Evolutionary conservation across 2,888 invertebrate species (phyloP), one percentile per base, ranked within the genome.

Genomic region (Leptinotarsa peninsularis): DNA sequence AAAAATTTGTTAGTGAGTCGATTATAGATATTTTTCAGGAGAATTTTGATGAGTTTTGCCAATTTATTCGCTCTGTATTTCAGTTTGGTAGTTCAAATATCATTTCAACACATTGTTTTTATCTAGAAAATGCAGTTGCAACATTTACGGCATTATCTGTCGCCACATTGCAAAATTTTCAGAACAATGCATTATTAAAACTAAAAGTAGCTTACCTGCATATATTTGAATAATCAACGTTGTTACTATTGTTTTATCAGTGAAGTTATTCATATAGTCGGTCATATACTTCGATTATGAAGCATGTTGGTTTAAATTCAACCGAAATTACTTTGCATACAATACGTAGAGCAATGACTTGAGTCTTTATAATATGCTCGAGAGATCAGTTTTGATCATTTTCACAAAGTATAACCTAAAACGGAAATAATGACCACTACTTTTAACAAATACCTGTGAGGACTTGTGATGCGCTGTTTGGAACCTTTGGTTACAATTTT

Each of bases 241-340:
- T n/a, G 43, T 10, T 63, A 33, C 33, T 63, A 63, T 33, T 63
- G 63, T 63, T 63, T 63, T 63, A 63, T 63, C 43, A n/a, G n/a
- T 63, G 63, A 7, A 63, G 33, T 63, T 63, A 63, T 63, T 63
- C 63, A 63, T 43, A 63, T 63, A 4, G 33, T 63, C 63, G 10
- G 63, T 63, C 63, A 43, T 63, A 33, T 33, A 17, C 27, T 58
- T 58, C 43, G 27, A 4, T 63, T 14, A 43, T 33, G 5, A 10
- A 63, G 63, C 43, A 63, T 63, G 63, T 63, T 33, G 7, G 27
- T 5, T 14, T 4, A 17, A 63, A 33, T 33, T 33, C 17, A 43
- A 63, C 63, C 27, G 10, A 58, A 63, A 63, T n/a, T 63, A 33
- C n/a, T 63, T 63, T 63, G 63, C 63, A 63, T 63, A 63, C 43